Base-by-base conservation (phyloP, 2,888 invertebrate species). In the Tinea semifulvella region DNA sequence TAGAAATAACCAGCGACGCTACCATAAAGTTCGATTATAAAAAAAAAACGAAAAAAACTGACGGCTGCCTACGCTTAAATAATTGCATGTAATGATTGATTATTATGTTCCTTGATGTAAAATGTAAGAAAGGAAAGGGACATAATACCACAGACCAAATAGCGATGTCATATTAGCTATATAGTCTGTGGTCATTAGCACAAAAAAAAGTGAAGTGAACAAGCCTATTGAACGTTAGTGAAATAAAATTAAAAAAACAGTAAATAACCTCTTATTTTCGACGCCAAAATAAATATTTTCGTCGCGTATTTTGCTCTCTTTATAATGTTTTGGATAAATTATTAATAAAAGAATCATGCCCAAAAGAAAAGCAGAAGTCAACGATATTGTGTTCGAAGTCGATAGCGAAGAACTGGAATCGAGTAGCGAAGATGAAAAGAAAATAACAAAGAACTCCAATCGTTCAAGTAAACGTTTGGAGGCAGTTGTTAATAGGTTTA, bases 311-410 rank as follows among this genome's bases (percentile, higher is more conserved):
- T 19, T 38, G 38, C 2, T 38, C 2, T 17, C 2, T 38, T 48
- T 47, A 38, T 52, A 17, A 10, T 18, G 11, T 4, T 38, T 10
- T 38, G 4, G n/a, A 4, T 38, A 18, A 17, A 31, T 31, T 40
- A n/a, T 11, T 36, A 35, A 13, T 35, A 11, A 5, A 35, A 11
- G 14, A 5, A 56, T 35, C 49, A 81, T 82, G 81, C 63, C 81
- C 13, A 80, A 77, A 63, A 65, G 81, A 52, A 80, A 73, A 58
- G 60, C 67, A 22, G 68, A 57, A 35, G 70, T 80, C 19, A 73
- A 72, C 48, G 70, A 80, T 64, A 80, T 80, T 7, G 80, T 82
- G 58, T 82, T 72, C 59, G 82, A 82, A 65, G 66, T 82, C 52
- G 76, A 80, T 52, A 75, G 75, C 54, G 80, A 79, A 49, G 82